Evolutionary conservation across 2,797 vertebrate species (phyloP).

Genomic region (Poeciliopsis gracilis): DNA sequence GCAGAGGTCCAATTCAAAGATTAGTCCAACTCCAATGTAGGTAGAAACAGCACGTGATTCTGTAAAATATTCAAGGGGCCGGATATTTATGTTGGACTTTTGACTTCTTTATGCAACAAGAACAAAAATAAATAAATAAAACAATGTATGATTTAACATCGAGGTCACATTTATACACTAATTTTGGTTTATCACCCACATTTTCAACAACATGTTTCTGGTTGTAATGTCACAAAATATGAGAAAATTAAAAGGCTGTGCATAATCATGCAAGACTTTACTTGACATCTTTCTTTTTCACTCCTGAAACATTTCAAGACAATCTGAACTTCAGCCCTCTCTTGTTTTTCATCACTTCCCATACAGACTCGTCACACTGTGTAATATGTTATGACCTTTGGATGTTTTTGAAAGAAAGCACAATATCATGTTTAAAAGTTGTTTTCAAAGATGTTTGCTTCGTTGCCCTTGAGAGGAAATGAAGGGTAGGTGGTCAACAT

Average conservation of each 20-base stretch:
- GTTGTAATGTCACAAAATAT: neutral
- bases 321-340: neutral
- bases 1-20: neutral
- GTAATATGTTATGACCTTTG: constrained; percentile 15
- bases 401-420: constrained; percentile 29
- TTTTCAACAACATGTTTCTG: neutral
- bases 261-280: neutral
- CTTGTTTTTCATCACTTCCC: constrained; percentile 12
- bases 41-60: neutral
- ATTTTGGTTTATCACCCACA: neutral
- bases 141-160: neutral
- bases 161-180: neutral
- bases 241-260: neutral
- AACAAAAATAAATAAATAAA: neutral
- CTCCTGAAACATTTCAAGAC: neutral
- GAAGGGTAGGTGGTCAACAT: constrained; percentile 32
- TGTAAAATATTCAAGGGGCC: neutral
- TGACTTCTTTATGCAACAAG: neutral
- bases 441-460: constrained; percentile 40
- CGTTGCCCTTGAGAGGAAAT: constrained; percentile 58
- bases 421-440: constrained; percentile 22
- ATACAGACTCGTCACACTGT: constrained; percentile 1
- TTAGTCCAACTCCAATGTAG: neutral
- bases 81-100: neutral
- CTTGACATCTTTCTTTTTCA: neutral